Evolutionary conservation across 2,113 vertebrate genomes (phyloP), one percentile per base, ranked within the genome.

Genomic region (Clarias magur): DNA sequence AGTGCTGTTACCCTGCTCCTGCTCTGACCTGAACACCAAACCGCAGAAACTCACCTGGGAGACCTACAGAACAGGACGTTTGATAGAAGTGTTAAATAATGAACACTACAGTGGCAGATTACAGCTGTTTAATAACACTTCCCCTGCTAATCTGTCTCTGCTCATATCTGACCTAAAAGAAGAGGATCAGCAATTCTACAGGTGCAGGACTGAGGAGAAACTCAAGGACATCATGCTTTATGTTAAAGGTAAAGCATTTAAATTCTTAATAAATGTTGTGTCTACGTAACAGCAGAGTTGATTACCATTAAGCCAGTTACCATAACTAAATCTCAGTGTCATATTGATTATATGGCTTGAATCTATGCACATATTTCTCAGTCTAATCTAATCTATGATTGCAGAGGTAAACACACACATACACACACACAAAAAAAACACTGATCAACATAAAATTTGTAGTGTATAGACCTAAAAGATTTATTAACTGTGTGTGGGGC

Each of bases 81-180:
- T 60, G 62, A 7, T 19, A 60, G 0, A 72, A 25, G 19, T 84
- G 10, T 62, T 80, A 59, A 19, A 80, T 34, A 27, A 83, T 78
- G 23, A 68, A 23, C 65, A 80, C 17, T 72, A 53, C 78, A 38
- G 19, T 4, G 67, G n/a, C 42, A 85, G 87, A 88, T 16, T 34
- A n/a, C 63, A n/a, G 6, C 23, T 53, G 57, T 88, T 85, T 82
- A 73, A 81, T 85, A 48, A 48, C 7, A 48, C 7, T 48, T 48
- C 48, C 0, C 48, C 48, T 48, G 48, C 0, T 48, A 48, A 48
- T 48, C 48, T 48, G 48, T 48, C 48, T 48, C 48, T 48, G 6
- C 48, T 48, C 48, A 48, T 48, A 8, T 48, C 48, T 48, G 48
- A 80, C 62, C 56, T 89, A 34, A 89, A 81, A 89, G 57, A 5